Evolutionary conservation across 2,797 vertebrate species (phyloP).

Genomic region (Fratercula arctica): DNA sequence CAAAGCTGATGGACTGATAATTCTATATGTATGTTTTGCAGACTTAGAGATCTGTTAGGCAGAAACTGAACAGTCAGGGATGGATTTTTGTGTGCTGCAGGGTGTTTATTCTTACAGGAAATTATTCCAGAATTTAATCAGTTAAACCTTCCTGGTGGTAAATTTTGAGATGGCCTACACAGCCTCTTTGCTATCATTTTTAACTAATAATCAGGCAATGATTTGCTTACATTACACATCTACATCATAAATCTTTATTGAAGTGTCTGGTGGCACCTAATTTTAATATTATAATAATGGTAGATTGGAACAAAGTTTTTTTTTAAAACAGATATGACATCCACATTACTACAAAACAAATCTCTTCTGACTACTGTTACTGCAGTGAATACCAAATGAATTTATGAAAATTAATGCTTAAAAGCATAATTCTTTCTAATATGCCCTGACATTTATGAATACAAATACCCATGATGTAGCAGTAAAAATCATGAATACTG

Average conservation of each 20-base stretch:
- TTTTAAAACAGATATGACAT: background rate
- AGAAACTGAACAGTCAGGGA: background rate
- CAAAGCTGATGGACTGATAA: background rate
- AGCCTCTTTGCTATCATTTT: background rate
- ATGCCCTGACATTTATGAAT: background rate
- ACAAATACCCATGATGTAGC: background rate
- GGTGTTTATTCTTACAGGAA: background rate
- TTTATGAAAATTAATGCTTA: conserved; percentile 18
- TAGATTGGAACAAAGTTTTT: background rate
- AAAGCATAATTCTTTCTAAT: background rate
- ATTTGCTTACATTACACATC: background rate
- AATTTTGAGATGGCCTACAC: background rate
- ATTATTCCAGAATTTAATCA: background rate
- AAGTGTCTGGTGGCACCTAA: background rate
- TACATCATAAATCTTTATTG: background rate
- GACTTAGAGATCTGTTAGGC: background rate
- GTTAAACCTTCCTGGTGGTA: background rate
- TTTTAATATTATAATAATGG: background rate
- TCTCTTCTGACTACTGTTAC: background rate
- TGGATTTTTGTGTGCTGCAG: background rate
- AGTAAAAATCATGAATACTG: background rate
- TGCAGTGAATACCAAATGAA: background rate
- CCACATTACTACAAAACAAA: background rate
- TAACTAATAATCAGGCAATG: background rate
- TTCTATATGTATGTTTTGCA: background rate